A percentile compares a stretch with the other conserved stretches of the same genome.
Evolutionary conservation across 1,140 invertebrate species (phyloP).

Genomic region (Drosophila eugracilis): DNA sequence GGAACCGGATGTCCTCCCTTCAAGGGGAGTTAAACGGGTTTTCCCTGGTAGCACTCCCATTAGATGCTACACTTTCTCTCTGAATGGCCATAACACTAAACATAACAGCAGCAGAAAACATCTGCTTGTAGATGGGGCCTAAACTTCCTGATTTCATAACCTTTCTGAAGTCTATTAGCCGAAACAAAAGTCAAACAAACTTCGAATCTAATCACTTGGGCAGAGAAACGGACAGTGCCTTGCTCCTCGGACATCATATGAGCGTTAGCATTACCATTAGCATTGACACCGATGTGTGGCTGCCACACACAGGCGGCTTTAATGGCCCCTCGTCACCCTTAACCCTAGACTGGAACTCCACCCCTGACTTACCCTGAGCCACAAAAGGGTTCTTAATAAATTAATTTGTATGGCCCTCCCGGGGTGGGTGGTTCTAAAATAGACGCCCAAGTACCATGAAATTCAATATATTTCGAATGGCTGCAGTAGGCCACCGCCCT

Average conservation of each 20-base stretch:
- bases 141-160: conserved; percentile 60
- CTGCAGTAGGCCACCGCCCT: background rate
- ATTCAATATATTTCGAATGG: conserved; percentile 52
- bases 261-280: conserved; percentile 65
- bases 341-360: conserved; percentile 2
- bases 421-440: conserved; percentile 30
- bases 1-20: conserved; percentile 59
- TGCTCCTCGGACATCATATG: conserved; percentile 56
- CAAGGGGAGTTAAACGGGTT: conserved; percentile 8
- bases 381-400: conserved; percentile 77
- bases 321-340: conserved; percentile 42
- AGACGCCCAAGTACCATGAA: conserved; percentile 42
- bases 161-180: conserved; percentile 77
- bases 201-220: conserved; percentile 39
- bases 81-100: conserved; percentile 28
- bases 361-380: conserved; percentile 6
- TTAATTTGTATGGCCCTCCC: conserved; percentile 60
- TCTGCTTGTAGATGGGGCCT: conserved; percentile 5
- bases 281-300: conserved; percentile 55
- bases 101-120: conserved; percentile 12
- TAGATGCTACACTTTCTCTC: conserved; percentile 24
- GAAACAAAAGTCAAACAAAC: conserved; percentile 65
- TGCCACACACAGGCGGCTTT: conserved; percentile 59
- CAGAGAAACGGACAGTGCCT: conserved; percentile 17
- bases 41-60: conserved; percentile 6